Evolutionary conservation across 2,888 invertebrate species (phyloP).

Genomic region (Bellardia bayeri): DNA sequence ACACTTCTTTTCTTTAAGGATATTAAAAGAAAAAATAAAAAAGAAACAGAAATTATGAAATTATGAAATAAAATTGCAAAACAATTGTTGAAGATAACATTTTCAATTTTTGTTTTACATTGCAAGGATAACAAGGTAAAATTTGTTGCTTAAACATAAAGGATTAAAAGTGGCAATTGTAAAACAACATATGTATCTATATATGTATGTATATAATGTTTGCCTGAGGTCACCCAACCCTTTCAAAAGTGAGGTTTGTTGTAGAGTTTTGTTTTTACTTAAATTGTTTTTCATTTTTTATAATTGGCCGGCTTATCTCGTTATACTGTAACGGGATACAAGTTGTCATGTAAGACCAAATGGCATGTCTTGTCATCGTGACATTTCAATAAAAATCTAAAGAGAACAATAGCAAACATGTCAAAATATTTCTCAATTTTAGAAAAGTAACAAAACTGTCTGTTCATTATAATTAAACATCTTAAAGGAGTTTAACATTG

Average conservation of each 20-base stretch:
- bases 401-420: slow-evolving; percentile 3
- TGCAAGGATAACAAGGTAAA: slow-evolving; percentile 29
- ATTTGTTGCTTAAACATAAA: slow-evolving; percentile 22
- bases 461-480: not conserved
- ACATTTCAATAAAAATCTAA: slow-evolving; percentile 50
- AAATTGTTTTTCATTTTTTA: not conserved
- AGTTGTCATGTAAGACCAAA: slow-evolving; percentile 35
- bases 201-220: slow-evolving; percentile 34
- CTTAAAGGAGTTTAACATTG: not conserved
- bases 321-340: slow-evolving; percentile 37
- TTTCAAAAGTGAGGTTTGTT: slow-evolving; percentile 34
- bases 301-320: slow-evolving; percentile 55
- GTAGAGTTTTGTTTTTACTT: not conserved
- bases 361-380: slow-evolving; percentile 58
- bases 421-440: slow-evolving; percentile 52
- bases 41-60: slow-evolving; percentile 11
- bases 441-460: not conserved
- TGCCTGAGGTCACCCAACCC: slow-evolving; percentile 57
- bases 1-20: not conserved
- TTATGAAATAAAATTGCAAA: slow-evolving; percentile 18
- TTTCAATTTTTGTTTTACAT: not conserved
- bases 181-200: too few species aligned
- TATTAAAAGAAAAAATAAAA: not conserved
- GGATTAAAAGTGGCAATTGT: slow-evolving; percentile 55
- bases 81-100: slow-evolving; percentile 2